These are phyloP conservation scores for Batillaria attramentaria DNA, from an alignment of 1,140 invertebrate species.

Conservation along the genomic window DNA sequence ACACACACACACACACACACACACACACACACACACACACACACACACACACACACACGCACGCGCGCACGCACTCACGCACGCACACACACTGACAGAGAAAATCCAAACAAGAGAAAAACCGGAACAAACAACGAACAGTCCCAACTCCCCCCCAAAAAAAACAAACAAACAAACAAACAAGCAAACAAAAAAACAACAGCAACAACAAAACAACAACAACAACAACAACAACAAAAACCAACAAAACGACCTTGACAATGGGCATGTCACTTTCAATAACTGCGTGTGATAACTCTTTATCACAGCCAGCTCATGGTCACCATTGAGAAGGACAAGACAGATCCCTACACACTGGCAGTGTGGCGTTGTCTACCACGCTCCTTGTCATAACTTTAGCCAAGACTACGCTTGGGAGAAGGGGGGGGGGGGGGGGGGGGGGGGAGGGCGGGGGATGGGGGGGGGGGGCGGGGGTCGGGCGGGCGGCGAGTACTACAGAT, in stretches of 20 bases:
- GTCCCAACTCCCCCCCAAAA: neutral
- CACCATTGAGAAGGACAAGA: too few species aligned
- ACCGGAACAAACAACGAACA: neutral
- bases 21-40: slow-evolving; percentile 3
- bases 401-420: too few species aligned
- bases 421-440: too few species aligned
- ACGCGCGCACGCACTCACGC: slow-evolving; percentile 4
- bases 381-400: too few species aligned
- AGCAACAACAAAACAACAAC: neutral
- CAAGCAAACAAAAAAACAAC: neutral
- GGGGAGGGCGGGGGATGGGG: too few species aligned
- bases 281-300: neutral
- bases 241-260: neutral
- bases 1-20: neutral
- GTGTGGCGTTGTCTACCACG: too few species aligned
- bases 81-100: neutral
- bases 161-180: neutral
- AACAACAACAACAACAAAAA: neutral
- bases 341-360: too few species aligned
- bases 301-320: too few species aligned
- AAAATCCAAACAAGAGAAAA: neutral
- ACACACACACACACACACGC: slow-evolving; percentile 16
- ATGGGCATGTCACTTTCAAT: neutral
- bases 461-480: too few species aligned
- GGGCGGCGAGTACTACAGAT: too few species aligned